These are phyloP conservation scores for Platalea minor DNA, from an alignment of 2,797 vertebrate species.

Conservation along the genomic window DNA sequence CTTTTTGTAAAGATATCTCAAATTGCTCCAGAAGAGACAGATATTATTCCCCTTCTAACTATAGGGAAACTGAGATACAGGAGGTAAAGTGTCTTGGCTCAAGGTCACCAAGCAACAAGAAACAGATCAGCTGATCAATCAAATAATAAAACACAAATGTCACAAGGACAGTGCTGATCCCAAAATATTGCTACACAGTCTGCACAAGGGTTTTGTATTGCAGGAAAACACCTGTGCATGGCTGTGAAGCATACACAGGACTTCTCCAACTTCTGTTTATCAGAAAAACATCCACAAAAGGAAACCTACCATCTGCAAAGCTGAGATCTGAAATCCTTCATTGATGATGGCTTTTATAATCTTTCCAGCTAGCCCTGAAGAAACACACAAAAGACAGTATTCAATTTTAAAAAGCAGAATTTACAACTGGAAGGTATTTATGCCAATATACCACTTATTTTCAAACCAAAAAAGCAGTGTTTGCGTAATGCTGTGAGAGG, in stretches of 20 bases:
- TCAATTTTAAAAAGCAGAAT: not conserved
- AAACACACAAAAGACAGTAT: constrained; percentile 1
- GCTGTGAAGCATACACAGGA: not conserved
- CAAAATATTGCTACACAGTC: not conserved
- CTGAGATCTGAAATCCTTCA: constrained; percentile 89
- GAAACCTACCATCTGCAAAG: constrained; percentile 89
- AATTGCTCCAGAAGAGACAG: not conserved
- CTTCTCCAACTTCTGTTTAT: not conserved
- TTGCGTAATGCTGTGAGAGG: not conserved
- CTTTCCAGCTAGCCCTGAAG: constrained; percentile 86
- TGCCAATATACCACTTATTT: not conserved
- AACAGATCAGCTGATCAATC: not conserved
- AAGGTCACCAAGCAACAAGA: not conserved
- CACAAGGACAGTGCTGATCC: not conserved
- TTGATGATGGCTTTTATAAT: constrained; percentile 86
- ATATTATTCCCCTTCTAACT: not conserved
- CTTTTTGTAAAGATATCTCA: not conserved
- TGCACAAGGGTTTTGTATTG: not conserved
- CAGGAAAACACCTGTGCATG: not conserved
- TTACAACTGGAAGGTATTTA: not conserved
- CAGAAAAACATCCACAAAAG: not conserved
- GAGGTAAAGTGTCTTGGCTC: not conserved
- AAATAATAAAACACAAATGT: not conserved
- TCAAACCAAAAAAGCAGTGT: not conserved
- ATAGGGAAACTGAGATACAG: not conserved